Base-by-base conservation (phyloP, 2,797 vertebrate genomes). In the Buceros bicornis region DNA sequence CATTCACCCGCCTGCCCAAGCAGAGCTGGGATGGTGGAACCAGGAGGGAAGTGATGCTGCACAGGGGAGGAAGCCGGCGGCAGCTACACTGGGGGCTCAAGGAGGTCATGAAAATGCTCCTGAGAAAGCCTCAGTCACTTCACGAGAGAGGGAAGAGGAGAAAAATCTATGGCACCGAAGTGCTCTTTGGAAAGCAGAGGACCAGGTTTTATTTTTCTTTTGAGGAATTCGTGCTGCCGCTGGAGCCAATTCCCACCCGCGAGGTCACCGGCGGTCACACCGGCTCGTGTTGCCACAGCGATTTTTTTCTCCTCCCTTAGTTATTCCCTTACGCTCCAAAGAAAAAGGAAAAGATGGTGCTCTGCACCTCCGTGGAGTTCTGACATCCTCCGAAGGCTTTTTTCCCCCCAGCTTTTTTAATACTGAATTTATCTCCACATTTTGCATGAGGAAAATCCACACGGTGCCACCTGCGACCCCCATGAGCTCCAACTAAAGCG, bases 151-250 rank as follows among this genome's bases (percentile, higher is more conserved):
- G 71, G 1, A 5, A 83, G 51, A 1, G 6, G 60, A 45, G 77
- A 14, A 60, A 82, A 87, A 42, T 6, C 8, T 20, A 10, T 8
- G 1, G 21, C 79, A 10, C 37, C 71, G 85, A 78, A 76, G 58
- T 8, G 82, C 50, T 51, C 54, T 7, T 40, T 28, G 47, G 56
- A 50, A 93, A 89, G 33, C 82, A 29, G 72, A 91, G 60, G 79
- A 66, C 31, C 16, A 71, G 56, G 87, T 22, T 87, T n/a, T 29
- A 1, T 20, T 47, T 81, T 84, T 35, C 4, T 61, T 94, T 40
- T 71, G 70, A 87, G 90, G 82, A 77, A 89, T 81, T 91, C 69
- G 83, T 74, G 80, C 90, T 71, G 90, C 22, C 1, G 28, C 91
- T 0, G 43, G 85, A 93, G 94, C 87, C 92, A 89, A 50, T 90